These are phyloP conservation scores for Cyclina sinensis DNA, from an alignment of 1,140 invertebrate species.

Conservation along the genomic window DNA sequence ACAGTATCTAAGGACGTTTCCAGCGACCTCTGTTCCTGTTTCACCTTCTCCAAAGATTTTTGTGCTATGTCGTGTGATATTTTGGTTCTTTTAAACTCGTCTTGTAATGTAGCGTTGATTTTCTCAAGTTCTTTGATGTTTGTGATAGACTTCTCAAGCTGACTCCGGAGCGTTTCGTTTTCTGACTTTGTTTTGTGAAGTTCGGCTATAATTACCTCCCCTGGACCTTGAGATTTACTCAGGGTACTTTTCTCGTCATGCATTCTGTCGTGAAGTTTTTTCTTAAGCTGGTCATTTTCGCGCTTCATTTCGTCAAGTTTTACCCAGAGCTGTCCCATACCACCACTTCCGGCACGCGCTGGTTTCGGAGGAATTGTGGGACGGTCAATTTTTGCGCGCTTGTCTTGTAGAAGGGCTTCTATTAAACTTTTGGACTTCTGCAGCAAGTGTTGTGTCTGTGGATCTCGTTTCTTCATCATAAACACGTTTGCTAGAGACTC, in stretches of 20 bases:
- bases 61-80: constrained; percentile 79
- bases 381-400: constrained; percentile 47
- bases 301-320: constrained; percentile 84
- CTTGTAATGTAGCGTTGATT: constrained; percentile 76
- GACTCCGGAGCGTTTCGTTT: constrained; percentile 76
- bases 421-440: constrained; percentile 81
- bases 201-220: constrained; percentile 79
- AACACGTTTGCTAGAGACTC: constrained; percentile 81
- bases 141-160: constrained; percentile 78
- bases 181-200: constrained; percentile 77
- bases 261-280: constrained; percentile 66
- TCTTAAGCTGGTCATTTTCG: constrained; percentile 82
- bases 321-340: constrained; percentile 84
- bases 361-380: constrained; percentile 62
- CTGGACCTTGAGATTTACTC: constrained; percentile 76
- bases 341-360: constrained; percentile 64
- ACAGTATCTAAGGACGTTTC: constrained; percentile 75
- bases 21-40: constrained; percentile 78
- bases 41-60: constrained; percentile 78
- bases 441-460: constrained; percentile 81
- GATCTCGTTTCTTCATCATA: constrained; percentile 82
- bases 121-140: constrained; percentile 78
- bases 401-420: constrained; percentile 76
- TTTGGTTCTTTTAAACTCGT: constrained; percentile 82
- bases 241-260: constrained; percentile 72